phyloP scores from a whole-genome alignment of 2,888 invertebrate genomes.

The Drosophila mulleri region DNA sequence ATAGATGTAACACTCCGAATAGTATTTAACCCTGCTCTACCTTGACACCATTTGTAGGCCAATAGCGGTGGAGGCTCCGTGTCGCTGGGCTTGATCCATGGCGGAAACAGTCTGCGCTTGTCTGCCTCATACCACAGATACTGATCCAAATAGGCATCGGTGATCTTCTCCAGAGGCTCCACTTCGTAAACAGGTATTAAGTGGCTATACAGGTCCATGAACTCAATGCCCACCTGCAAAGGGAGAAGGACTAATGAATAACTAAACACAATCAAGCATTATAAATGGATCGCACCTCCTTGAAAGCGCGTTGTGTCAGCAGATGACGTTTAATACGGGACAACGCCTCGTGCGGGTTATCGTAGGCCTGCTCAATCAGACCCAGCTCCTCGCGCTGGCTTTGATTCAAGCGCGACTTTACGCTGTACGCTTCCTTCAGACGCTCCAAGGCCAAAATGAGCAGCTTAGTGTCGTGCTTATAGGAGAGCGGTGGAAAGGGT shows the following conservation, averaged over 20 bases:
- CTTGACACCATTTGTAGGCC: conserved; percentile 99
- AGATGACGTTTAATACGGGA: conserved; percentile 99
- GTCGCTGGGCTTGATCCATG: conserved; percentile 99
- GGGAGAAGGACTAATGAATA: not conserved
- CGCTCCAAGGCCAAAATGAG: conserved; percentile 98
- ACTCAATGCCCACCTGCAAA: conserved; percentile 96
- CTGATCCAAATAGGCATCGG: conserved; percentile 99
- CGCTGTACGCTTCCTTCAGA: conserved; percentile 98
- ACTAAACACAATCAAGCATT: not conserved
- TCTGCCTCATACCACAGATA: conserved; percentile 99
- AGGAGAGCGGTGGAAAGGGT: conserved; percentile 99
- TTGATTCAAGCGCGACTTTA: conserved; percentile 98
- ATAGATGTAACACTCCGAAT: not conserved
- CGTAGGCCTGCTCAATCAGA: conserved; percentile 99
- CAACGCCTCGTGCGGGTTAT: conserved; percentile 99
- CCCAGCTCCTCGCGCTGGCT: conserved; percentile 99
- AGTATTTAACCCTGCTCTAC: conserved; percentile 85
- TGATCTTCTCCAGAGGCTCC: conserved; percentile 99
- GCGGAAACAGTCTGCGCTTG: conserved; percentile 97
- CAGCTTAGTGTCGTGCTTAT: conserved; percentile 99
- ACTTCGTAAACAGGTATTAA: conserved; percentile 99
- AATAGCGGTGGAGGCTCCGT: conserved; percentile 97
- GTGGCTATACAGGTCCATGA: conserved; percentile 99
- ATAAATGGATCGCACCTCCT: conserved; percentile 88
- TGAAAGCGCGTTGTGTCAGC: conserved; percentile 98